Evolutionary conservation across 2,888 invertebrate genomes (phyloP), one percentile per base, ranked within the genome.

Genomic region (Nomada fucata): DNA sequence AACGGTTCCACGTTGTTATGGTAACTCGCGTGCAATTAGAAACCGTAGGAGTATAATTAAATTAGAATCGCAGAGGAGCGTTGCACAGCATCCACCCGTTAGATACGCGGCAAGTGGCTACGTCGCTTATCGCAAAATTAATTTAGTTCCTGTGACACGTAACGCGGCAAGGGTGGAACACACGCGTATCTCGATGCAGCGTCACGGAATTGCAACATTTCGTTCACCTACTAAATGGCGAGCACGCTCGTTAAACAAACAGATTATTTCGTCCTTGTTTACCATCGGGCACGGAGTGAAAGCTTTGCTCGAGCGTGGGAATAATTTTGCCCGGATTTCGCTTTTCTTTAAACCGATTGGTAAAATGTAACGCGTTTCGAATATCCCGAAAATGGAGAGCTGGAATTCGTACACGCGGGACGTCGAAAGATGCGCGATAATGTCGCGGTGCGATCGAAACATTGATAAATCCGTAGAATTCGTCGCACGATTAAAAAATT

Each of bases 91-190:
- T 52, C 47, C 73, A 65, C 47, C 64, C 59, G 68, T 81, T 72
- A 59, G 68, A 69, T 68, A 5, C 73, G 55, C 42, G 50, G 55
- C 75, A 75, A 86, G 81, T 81, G 76, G 79, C 75, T 64, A 50
- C 75, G 77, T 70, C 77, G 77, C 76, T 74, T 69, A 71, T 71
- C 86, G 83, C 69, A 76, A 81, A 86, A 86, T 87, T 87, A 87
- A 87, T 87, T 87, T 87, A 85, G 87, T 76, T 80, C 76, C 69
- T 85, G 77, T 79, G 85, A 82, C 85, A 79, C 82, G 52, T 79
- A 68, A 61, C 70, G 82, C 74, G 73, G 71, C 68, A 74, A 61
- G 72, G 75, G 61, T 74, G 74, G 61, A 59, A 29, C 36, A 36
- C 9, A 60, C 60, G 44, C 57, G 50, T 59, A 44, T 59, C 72